Evolutionary conservation across 2,888 invertebrate genomes (phyloP), one percentile per base, ranked within the genome.

Genomic region (Thera obeliscata): DNA sequence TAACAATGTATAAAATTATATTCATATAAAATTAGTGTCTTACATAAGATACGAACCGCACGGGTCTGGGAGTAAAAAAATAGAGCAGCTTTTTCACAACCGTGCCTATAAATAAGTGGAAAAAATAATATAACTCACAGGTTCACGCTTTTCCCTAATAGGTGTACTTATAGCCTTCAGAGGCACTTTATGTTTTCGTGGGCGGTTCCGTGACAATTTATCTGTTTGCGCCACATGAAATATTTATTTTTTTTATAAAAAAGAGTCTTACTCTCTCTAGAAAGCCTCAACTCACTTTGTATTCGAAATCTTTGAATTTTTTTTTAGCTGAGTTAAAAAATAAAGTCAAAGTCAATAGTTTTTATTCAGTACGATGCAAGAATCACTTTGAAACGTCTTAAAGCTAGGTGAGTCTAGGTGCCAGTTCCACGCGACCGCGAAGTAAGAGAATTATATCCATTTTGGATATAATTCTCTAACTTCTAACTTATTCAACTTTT

Each of bases 251-350:
- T 22, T 22, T 22, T 22, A 69, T 66, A 65, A 65, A 69, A 64
- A 65, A 62, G 57, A 55, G 62, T 56, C 66, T 43, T 58, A 69
- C 60, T 69, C 69, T 63, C 60, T 43, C 60, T 61, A 69, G 69
- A 62, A 65, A 69, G 61, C 66, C 69, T 81, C 71, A 74, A 74
- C 77, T 77, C 75, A 77, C 82, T 69, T 82, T 81, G 78, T 82
- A 83, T 82, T 82, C 83, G 78, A 81, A 80, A 77, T 80, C 69
- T n/a, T n/a, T n/a, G n/a, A n/a, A n/a, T n/a, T 72, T 73, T 67
- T 63, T 61, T 61, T 64, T 70, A 69, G 62, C 74, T 67, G 65
- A 56, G 58, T 67, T 62, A 63, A 66, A n/a, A n/a, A n/a, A n/a
- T n/a, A n/a, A n/a, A n/a, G n/a, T n/a, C n/a, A n/a, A n/a, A n/a